Evolutionary conservation across 2,888 invertebrate species (phyloP).

Genomic region (Mactromeris polynyma): DNA sequence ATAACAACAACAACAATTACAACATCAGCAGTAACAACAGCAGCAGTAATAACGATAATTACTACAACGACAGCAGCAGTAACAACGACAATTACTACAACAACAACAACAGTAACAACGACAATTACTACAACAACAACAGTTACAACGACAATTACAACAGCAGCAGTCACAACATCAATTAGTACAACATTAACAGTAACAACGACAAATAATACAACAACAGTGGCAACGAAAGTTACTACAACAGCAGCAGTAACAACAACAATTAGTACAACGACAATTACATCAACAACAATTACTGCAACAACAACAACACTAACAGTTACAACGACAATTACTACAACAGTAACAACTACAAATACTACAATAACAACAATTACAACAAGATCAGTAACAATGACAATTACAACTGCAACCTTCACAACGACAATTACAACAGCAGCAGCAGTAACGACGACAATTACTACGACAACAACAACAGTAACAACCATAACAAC

Average conservation of each 20-base stretch:
- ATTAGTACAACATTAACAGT: not conserved
- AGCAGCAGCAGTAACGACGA: not conserved
- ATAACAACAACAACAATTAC: too few relatives aligned
- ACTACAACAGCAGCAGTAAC: not conserved
- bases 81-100: too few relatives aligned
- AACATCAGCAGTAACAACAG: too few relatives aligned
- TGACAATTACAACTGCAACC: not conserved
- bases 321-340: not conserved
- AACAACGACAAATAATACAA: not conserved
- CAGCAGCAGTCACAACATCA: too few relatives aligned
- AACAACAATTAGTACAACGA: not conserved
- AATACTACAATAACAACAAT: not conserved
- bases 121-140: too few relatives aligned
- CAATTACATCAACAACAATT: not conserved
- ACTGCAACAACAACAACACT: not conserved
- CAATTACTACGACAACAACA: not conserved
- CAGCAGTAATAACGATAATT: too few relatives aligned
- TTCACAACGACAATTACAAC: not conserved
- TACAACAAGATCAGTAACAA: not conserved
- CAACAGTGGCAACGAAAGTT: not conserved
- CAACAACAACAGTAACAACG: too few relatives aligned
- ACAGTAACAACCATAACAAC: not conserved
- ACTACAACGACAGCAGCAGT: too few relatives aligned
- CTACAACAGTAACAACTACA: not conserved
- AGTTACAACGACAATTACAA: too few relatives aligned